phyloP scores from a whole-genome alignment of 2,888 invertebrate genomes.

The Clivina fossor region DNA sequence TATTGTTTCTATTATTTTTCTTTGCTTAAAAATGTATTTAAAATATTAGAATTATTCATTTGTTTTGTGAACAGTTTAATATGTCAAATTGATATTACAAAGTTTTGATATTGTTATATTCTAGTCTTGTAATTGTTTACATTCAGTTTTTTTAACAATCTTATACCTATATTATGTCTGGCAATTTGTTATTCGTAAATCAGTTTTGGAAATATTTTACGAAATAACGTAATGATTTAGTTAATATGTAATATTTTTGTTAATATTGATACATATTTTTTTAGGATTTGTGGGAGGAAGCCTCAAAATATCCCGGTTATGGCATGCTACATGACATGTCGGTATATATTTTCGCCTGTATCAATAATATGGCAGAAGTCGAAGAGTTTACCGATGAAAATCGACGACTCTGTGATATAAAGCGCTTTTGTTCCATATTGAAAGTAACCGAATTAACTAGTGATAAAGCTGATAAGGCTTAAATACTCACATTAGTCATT shows the following conservation, averaged over 20 bases:
- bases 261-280: conserved; percentile 42
- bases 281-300: conserved; percentile 84
- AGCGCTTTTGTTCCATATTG: conserved; percentile 80
- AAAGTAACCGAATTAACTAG: conserved; percentile 76
- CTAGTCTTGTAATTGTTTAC: too few relatives aligned
- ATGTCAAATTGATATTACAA: too few relatives aligned
- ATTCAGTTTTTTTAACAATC: conserved; percentile 4
- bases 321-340: conserved; percentile 81
- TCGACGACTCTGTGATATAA: conserved; percentile 80
- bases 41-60: too few relatives aligned
- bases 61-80: too few relatives aligned
- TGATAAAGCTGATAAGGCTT: conserved; percentile 74
- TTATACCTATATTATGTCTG: too few relatives aligned
- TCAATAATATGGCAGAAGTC: conserved; percentile 75
- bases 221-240: background rate
- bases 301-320: conserved; percentile 77
- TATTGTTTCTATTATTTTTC: too few relatives aligned
- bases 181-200: background rate
- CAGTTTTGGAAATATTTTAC: background rate
- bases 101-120: too few relatives aligned
- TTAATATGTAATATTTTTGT: background rate
- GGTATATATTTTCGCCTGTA: conserved; percentile 79
- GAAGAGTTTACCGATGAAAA: conserved; percentile 86
- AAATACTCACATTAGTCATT: conserved; percentile 80
- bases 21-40: too few relatives aligned